phyloP scores from a whole-genome alignment of 1,140 invertebrate species.

The Drosophila bipectinata region DNA sequence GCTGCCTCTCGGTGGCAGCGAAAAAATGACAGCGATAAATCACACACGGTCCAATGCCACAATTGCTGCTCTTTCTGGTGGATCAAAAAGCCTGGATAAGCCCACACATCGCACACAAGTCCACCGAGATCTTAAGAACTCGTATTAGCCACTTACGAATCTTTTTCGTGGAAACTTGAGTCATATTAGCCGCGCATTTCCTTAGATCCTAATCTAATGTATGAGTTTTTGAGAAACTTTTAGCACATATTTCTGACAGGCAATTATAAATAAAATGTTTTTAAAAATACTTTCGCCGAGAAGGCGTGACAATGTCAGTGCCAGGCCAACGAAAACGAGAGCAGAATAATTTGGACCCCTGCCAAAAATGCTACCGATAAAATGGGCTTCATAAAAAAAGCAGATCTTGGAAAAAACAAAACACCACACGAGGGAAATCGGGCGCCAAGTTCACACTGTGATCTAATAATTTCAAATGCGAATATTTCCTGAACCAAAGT shows the following conservation, averaged over 20 bases:
- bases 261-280: constrained; percentile 67
- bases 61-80: constrained; percentile 19
- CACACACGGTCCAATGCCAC: constrained; percentile 51
- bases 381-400: constrained; percentile 41
- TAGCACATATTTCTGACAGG: constrained; percentile 60
- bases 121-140: constrained; percentile 13
- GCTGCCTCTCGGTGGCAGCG: constrained; percentile 28
- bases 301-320: constrained; percentile 75
- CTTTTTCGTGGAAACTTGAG: constrained; percentile 11
- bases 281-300: constrained; percentile 66
- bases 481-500: constrained; percentile 43
- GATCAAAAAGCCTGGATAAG: constrained; percentile 55
- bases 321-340: constrained; percentile 68
- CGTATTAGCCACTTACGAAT: constrained; percentile 13
- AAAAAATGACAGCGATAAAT: constrained; percentile 63
- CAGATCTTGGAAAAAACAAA: constrained; percentile 7
- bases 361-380: constrained; percentile 70
- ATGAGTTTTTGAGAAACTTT: constrained; percentile 24
- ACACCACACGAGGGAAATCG: constrained; percentile 13
- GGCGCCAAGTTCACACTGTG: constrained; percentile 39
- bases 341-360: constrained; percentile 68
- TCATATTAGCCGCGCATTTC: constrained; percentile 14
- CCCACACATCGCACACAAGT: constrained; percentile 13
- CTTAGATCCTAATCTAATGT: constrained; percentile 39
- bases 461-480: constrained; percentile 43